phyloP scores from a whole-genome alignment of 2,888 invertebrate genomes.

The Acholoe squamosa region DNA sequence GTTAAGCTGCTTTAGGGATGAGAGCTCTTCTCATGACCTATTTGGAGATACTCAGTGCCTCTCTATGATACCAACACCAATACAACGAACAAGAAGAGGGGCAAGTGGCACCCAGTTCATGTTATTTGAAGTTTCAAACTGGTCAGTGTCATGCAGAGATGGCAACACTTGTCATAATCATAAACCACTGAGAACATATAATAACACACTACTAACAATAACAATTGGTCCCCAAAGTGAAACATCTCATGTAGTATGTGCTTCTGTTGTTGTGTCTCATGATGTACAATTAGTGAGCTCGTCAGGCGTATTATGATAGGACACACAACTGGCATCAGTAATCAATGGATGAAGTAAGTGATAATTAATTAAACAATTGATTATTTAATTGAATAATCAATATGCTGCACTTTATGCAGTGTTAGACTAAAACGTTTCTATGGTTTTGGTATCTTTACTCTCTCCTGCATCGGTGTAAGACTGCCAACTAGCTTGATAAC shows the following conservation, averaged over 20 bases:
- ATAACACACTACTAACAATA: constrained; percentile 50
- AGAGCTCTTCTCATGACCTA: neutral
- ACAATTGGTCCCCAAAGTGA: constrained; percentile 57
- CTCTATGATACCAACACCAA: neutral
- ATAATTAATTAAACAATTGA: neutral
- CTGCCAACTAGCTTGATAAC: too few species aligned
- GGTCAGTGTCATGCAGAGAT: neutral
- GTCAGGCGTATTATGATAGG: neutral
- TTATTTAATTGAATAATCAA: neutral
- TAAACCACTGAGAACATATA: neutral
- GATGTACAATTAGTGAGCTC: constrained; percentile 34
- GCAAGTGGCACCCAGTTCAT: neutral
- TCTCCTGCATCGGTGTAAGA: too few species aligned
- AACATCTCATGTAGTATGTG: constrained; percentile 19
- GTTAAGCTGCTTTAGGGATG: too few species aligned
- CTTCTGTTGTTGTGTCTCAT: neutral
- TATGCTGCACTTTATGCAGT: neutral
- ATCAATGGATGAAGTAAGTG: neutral
- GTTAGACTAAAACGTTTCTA: too few species aligned
- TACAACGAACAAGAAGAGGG: constrained; percentile 14
- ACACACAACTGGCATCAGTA: neutral
- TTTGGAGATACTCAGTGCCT: neutral
- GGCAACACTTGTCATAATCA: neutral
- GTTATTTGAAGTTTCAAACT: neutral
- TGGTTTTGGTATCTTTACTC: too few species aligned